These are phyloP conservation scores for Cotesia typhae DNA, from an alignment of 1,140 invertebrate genomes.

Conservation along the genomic window DNA sequence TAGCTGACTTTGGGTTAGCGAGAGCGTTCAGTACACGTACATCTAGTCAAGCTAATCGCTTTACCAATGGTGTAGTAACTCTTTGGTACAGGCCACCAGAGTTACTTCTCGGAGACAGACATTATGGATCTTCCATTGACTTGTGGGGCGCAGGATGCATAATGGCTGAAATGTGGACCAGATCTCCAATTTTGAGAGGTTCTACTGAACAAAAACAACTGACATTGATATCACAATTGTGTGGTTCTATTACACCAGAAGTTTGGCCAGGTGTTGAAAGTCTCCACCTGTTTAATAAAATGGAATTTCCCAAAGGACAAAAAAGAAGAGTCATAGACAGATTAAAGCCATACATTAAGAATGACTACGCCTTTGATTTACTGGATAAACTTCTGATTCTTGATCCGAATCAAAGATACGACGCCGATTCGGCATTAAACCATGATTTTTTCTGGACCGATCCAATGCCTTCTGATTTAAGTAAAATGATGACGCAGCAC, in stretches of 20 bases:
- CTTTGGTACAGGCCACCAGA: slow-evolving; percentile 97
- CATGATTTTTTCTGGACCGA: slow-evolving; percentile 99
- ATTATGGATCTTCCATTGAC: slow-evolving; percentile 97
- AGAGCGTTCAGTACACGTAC: slow-evolving; percentile 91
- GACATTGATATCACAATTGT: slow-evolving; percentile 93
- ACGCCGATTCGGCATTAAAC: slow-evolving; percentile 93
- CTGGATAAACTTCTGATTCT: slow-evolving; percentile 92
- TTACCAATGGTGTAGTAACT: slow-evolving; percentile 98
- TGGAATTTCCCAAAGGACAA: slow-evolving; percentile 90
- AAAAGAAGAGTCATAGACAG: slow-evolving; percentile 92
- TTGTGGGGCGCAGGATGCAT: slow-evolving; percentile 99
- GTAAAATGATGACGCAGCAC: slow-evolving; percentile 92
- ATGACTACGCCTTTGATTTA: slow-evolving; percentile 91
- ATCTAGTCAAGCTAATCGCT: slow-evolving; percentile 86
- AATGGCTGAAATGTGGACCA: slow-evolving; percentile 99
- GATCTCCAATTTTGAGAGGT: slow-evolving; percentile 89
- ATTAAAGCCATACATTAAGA: slow-evolving; percentile 91
- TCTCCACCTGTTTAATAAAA: slow-evolving; percentile 89
- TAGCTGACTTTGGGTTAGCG: slow-evolving; percentile 93
- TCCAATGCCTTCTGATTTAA: slow-evolving; percentile 92
- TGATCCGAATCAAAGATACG: slow-evolving; percentile 90
- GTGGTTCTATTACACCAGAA: slow-evolving; percentile 93
- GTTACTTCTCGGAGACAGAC: slow-evolving; percentile 87
- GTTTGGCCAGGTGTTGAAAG: slow-evolving; percentile 95
- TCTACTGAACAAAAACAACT: slow-evolving; percentile 96